Percentiles rank a stretch among this genome's conserved stretches.
These are phyloP conservation scores for Blennius ocellaris DNA, from an alignment of 2,113 vertebrate species.

Conservation along the genomic window DNA sequence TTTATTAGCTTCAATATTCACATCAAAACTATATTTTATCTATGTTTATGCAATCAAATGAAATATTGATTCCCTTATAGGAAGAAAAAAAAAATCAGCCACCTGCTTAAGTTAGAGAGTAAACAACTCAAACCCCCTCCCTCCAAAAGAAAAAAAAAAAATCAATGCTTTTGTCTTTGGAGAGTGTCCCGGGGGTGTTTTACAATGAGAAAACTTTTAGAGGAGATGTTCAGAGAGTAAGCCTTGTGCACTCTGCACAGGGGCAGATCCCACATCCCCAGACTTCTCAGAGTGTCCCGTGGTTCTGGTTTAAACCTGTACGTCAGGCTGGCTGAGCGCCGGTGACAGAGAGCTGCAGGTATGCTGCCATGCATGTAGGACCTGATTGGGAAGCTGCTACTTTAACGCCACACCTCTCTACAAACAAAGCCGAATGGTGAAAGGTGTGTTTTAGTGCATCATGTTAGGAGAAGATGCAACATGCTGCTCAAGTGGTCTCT, in stretches of 20 bases:
- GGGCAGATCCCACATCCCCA: neutral
- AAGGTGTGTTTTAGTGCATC: slow-evolving; percentile 34
- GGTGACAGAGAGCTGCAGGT: slow-evolving; percentile 54
- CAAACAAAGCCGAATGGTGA: slow-evolving; percentile 39
- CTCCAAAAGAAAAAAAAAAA: slow-evolving; percentile 23
- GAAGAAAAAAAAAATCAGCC: slow-evolving; percentile 7
- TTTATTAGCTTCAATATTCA: slow-evolving; percentile 12
- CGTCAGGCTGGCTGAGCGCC: slow-evolving; percentile 12
- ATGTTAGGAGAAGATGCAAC: slow-evolving; percentile 2
- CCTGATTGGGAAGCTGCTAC: slow-evolving; percentile 61
- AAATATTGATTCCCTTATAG: slow-evolving; percentile 15
- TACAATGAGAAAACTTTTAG: slow-evolving; percentile 9
- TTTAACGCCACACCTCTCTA: slow-evolving; percentile 50
- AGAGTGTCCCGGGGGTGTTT: slow-evolving; percentile 17
- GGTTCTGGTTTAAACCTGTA: slow-evolving; percentile 12
- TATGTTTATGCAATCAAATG: slow-evolving; percentile 14
- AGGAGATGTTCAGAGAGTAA: neutral
- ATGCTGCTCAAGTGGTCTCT: neutral
- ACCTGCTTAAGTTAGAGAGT: slow-evolving; percentile 7
- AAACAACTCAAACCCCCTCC: slow-evolving; percentile 3
- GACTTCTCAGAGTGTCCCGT: neutral
- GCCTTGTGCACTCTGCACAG: neutral
- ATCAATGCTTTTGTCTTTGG: slow-evolving; percentile 30
- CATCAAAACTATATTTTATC: neutral
- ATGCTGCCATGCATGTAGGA: slow-evolving; percentile 72